Evolutionary conservation across 2,888 invertebrate species (phyloP).

Genomic region (Teleogryllus oceanicus): DNA sequence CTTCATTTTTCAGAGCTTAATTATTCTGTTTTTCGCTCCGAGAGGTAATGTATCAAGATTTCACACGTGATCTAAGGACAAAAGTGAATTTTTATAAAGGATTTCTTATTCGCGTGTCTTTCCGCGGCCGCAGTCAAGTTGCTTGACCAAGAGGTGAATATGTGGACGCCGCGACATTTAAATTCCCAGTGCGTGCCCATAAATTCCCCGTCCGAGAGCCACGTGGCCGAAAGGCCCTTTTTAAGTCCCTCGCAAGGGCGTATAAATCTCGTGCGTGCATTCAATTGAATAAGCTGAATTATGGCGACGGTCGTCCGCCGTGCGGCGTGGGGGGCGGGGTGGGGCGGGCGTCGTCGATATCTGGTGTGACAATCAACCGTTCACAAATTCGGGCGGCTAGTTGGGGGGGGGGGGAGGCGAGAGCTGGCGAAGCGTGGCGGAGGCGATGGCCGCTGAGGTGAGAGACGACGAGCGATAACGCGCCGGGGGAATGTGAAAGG

Average conservation of each 20-base stretch:
- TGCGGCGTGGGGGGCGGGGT: not conserved
- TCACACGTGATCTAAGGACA: too few relatives aligned
- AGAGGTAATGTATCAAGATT: too few relatives aligned
- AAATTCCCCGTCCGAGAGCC: not conserved
- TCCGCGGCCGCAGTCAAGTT: not conserved
- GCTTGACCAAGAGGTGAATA: not conserved
- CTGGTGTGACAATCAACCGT: not conserved
- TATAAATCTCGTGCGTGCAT: constrained; percentile 4
- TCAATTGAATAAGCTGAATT: constrained; percentile 1
- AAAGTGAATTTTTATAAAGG: too few relatives aligned
- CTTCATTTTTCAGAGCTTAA: too few relatives aligned
- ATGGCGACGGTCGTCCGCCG: not conserved
- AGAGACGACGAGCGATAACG: not conserved
- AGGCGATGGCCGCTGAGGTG: not conserved
- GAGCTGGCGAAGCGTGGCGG: not conserved
- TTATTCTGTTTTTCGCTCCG: too few relatives aligned
- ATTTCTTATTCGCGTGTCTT: not conserved
- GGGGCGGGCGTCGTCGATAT: not conserved
- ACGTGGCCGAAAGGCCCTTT: not conserved
- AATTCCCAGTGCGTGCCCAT: not conserved
- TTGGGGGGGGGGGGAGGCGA: too few relatives aligned
- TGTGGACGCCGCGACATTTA: not conserved
- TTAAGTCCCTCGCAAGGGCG: not conserved
- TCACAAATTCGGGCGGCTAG: not conserved
- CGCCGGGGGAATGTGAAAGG: too few relatives aligned